Evolutionary conservation across 2,113 vertebrate species (phyloP), one percentile per base, ranked within the genome.

Genomic region (Rhinoptilus africanus): DNA sequence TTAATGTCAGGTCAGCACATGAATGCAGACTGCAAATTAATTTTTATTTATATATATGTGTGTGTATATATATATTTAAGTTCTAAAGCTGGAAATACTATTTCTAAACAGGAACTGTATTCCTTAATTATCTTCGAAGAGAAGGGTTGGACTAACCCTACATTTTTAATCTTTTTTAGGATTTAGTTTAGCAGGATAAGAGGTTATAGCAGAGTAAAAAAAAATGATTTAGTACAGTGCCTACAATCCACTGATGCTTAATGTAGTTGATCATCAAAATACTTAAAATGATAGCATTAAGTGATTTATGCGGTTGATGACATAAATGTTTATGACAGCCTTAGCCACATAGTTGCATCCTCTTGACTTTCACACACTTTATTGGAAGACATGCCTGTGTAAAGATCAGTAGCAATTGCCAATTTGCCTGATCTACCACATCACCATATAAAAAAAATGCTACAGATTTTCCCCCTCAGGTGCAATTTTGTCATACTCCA

Each of bases 401-500:
- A 97, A 98, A 98, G 92, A 91, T 88, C 95, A 94, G 95, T 73
- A 94, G 73, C 92, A 94, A 82, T 66, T 96, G 95, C 90, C 88
- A 95, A 90, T 97, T 97, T 96, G 90, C 89, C 91, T 92, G 92
- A 85, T 86, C 69, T 95, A 95, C 66, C 59, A 92, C 80, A 95
- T 96, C 62, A 97, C 89, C 97, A 92, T 91, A 97, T 96, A 98
- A 98, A 99, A 99, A 69, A 98, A 98, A 79, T 96, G 96, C 98
- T 98, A 98, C 93, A 98, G 97, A 98, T 97, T 97, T 98, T 97
- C 86, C 54, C 98, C 98, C 97, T 98, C 96, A 98, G 98, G 98
- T 98, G 92, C 97, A 98, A 98, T 98, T 98, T 98, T 99, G 98
- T 98, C 98, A 98, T 98, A 98, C 96, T 98, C 97, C 98, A 99